These are phyloP conservation scores for Thaumetopoea pityocampa DNA, from an alignment of 1,140 invertebrate species.

Conservation along the genomic window DNA sequence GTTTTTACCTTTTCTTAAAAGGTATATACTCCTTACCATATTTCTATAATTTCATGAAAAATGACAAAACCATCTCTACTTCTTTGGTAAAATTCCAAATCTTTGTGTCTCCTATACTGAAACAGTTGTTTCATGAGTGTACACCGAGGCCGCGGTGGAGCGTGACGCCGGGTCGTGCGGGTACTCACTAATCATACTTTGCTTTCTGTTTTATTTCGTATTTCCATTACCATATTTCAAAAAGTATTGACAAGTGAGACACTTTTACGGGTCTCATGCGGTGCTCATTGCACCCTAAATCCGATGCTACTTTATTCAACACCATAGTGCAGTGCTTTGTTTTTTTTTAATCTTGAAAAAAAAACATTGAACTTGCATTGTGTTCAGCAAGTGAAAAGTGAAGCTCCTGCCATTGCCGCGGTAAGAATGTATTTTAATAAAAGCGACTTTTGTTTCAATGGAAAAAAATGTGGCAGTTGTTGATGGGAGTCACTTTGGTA, in stretches of 20 bases:
- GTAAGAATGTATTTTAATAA: conserved; percentile 10
- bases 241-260: conserved; percentile 72
- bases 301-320: conserved; percentile 41
- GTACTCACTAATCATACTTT: conserved; percentile 72
- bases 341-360: conserved; percentile 19
- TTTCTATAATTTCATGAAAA: too few species aligned
- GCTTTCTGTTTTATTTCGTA: conserved; percentile 73
- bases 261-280: conserved; percentile 66
- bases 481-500: conserved; percentile 9
- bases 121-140: conserved; percentile 52
- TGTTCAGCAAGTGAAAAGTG: conserved; percentile 13
- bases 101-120: conserved; percentile 53
- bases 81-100: conserved; percentile 23
- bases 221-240: conserved; percentile 75
- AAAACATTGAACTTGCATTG: conserved; percentile 4
- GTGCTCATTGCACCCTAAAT: conserved; percentile 41
- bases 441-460: conserved; percentile 12
- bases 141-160: conserved; percentile 56
- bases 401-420: conserved; percentile 1
- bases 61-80: too few species aligned
- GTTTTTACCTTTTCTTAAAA: too few species aligned
- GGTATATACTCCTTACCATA: too few species aligned
- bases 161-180: conserved; percentile 63
- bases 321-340: conserved; percentile 28
- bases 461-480: conserved; percentile 3